Evolutionary conservation across 2,888 invertebrate species (phyloP).

Genomic region (Coelinius sp.): DNA sequence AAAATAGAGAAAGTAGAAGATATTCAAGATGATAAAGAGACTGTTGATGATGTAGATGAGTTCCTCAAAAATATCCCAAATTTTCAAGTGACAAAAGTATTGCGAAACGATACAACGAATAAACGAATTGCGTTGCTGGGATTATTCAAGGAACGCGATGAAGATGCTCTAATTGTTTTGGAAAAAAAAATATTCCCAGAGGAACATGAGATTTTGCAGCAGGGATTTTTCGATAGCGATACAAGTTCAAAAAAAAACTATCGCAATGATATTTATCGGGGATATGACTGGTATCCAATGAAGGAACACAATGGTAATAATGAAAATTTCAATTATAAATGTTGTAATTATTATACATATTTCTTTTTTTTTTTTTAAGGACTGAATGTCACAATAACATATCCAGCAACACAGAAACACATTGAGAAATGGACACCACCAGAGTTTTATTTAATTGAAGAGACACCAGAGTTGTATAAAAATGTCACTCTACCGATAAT

Average conservation of each 20-base stretch:
- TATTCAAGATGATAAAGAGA: slow-evolving; percentile 19
- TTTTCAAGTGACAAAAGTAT: slow-evolving; percentile 78
- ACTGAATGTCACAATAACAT: slow-evolving; percentile 90
- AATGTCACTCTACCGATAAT: slow-evolving; percentile 85
- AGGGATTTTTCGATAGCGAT: slow-evolving; percentile 77
- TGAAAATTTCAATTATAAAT: slow-evolving; percentile 17
- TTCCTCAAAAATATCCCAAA: slow-evolving; percentile 74
- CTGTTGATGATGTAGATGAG: slow-evolving; percentile 57
- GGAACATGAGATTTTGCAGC: slow-evolving; percentile 72
- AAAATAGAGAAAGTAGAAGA: slow-evolving; percentile 48
- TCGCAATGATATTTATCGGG: slow-evolving; percentile 89
- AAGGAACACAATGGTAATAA: slow-evolving; percentile 77
- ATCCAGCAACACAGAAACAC: slow-evolving; percentile 94
- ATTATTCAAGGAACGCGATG: slow-evolving; percentile 75
- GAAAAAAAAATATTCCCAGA: slow-evolving; percentile 87
- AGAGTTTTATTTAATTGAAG: slow-evolving; percentile 82
- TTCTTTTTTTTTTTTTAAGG: slow-evolving; percentile 71
- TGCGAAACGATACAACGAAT: slow-evolving; percentile 81
- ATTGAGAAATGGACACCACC: slow-evolving; percentile 88
- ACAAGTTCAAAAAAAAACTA: slow-evolving; percentile 77
- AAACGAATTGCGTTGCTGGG: slow-evolving; percentile 83
- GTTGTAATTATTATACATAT: slow-evolving; percentile 8
- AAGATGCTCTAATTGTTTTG: slow-evolving; percentile 81
- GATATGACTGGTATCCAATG: slow-evolving; percentile 81
- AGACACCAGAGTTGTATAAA: slow-evolving; percentile 87